Conservation (phyloP, 37 sponge, comb jelly and placozoan species). For the Mnemiopsis leidyi region DNA sequence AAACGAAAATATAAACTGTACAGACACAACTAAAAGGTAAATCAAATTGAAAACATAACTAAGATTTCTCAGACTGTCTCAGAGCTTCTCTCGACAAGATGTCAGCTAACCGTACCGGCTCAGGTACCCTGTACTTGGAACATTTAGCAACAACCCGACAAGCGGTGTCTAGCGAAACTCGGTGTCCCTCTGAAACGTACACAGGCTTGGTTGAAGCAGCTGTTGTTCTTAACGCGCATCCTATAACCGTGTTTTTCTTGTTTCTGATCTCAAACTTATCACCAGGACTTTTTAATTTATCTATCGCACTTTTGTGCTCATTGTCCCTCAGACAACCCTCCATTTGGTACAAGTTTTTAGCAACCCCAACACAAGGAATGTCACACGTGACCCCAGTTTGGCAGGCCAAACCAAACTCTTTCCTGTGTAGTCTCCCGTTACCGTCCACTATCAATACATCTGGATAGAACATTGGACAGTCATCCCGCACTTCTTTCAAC, state of each 20-base stretch:
- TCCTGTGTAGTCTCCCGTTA: constrained; percentile 91
- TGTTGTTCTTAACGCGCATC: constrained; percentile 75
- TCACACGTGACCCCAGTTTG: constrained; percentile 91
- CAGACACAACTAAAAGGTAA: too few species aligned
- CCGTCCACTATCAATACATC: constrained; percentile 96
- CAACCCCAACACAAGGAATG: constrained; percentile 91
- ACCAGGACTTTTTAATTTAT: not conserved
- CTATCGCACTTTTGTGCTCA: constrained; percentile 65
- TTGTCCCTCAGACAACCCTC: constrained; percentile 76
- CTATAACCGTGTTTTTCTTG: not conserved
- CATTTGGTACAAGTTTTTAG: constrained; percentile 83
- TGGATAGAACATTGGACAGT: constrained; percentile 70
- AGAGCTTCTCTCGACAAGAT: constrained; percentile 20
- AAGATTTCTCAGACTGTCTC: too few species aligned
- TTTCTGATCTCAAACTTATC: not conserved
- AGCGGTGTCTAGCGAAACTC: constrained; percentile 86
- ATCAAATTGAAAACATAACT: too few species aligned
- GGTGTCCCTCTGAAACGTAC: constrained; percentile 95
- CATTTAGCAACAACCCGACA: constrained; percentile 72
- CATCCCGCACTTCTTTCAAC: constrained; percentile 67
- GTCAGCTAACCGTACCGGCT: constrained; percentile 85
- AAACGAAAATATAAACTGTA: too few species aligned
- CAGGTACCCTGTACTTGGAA: constrained; percentile 81
- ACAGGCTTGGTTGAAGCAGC: constrained; percentile 84
- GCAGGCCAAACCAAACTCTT: constrained; percentile 91